Conservation (phyloP, 2,888 invertebrate genomes). For the Gastracanthus pulcherrimus region DNA sequence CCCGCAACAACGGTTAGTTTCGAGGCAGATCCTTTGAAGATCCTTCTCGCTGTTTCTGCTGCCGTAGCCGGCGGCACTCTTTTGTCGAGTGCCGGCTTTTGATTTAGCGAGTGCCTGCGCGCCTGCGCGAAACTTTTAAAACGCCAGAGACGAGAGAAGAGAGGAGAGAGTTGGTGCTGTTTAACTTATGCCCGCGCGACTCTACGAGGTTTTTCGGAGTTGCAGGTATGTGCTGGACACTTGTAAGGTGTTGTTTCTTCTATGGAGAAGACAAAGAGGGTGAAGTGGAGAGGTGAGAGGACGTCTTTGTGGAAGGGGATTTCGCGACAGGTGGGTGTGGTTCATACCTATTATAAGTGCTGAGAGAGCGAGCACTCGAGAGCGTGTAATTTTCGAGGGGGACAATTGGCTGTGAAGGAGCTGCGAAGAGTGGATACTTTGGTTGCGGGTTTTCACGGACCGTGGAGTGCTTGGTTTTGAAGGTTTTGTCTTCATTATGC, state of each 20-base stretch:
- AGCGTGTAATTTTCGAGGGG: slow-evolving; percentile 29
- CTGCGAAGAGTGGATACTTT: slow-evolving; percentile 12
- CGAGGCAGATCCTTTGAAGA: slow-evolving; percentile 53
- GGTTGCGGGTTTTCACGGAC: background rate
- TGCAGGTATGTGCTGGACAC: background rate
- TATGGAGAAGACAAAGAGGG: slow-evolving; percentile 3
- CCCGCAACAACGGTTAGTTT: slow-evolving; percentile 54
- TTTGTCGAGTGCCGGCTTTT: slow-evolving; percentile 25
- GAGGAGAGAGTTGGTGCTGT: background rate
- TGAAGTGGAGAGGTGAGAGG: background rate
- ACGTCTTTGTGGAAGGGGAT: slow-evolving; percentile 1
- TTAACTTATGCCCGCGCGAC: background rate
- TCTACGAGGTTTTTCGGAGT: slow-evolving; percentile 8
- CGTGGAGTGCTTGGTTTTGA: background rate
- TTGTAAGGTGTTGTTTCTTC: background rate
- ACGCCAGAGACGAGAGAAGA: background rate
- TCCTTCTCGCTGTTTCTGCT: background rate
- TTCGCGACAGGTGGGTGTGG: slow-evolving; percentile 50
- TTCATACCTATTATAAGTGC: background rate
- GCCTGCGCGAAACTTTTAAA: slow-evolving; percentile 22
- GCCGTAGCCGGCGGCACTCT: slow-evolving; percentile 25
- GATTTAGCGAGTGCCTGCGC: slow-evolving; percentile 37
- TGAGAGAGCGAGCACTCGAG: background rate
- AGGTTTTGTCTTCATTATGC: background rate
- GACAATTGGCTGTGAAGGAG: slow-evolving; percentile 38